Conservation (phyloP, 2,888 invertebrate genomes). For the Psococerastis gibbosa region DNA sequence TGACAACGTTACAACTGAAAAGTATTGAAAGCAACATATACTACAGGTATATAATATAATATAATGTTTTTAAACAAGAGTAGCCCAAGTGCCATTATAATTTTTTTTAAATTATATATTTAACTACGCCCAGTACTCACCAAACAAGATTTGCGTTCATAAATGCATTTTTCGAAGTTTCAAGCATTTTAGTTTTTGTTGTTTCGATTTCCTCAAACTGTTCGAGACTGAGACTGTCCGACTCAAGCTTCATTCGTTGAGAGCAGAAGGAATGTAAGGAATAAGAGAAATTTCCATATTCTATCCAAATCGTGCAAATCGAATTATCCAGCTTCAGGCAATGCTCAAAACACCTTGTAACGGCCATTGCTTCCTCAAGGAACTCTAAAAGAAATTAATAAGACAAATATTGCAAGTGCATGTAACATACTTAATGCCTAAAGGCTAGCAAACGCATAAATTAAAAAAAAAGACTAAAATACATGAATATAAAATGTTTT, state of each 20-base stretch:
- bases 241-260: conserved; percentile 51
- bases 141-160: conserved; percentile 3
- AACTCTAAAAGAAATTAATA: conserved; percentile 23
- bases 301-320: conserved; percentile 66
- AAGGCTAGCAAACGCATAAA: too few relatives aligned
- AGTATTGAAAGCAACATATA: too few relatives aligned
- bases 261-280: conserved; percentile 81
- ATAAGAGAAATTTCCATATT: conserved; percentile 80
- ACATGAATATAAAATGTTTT: too few relatives aligned
- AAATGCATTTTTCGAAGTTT: conserved; percentile 40
- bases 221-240: conserved; percentile 26
- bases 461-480: too few relatives aligned
- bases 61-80: too few relatives aligned
- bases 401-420: too few relatives aligned
- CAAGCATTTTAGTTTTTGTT: conserved; percentile 59
- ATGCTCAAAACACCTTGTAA: conserved; percentile 61
- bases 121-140: too few relatives aligned
- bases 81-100: too few relatives aligned
- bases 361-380: conserved; percentile 46
- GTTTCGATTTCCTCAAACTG: conserved; percentile 50
- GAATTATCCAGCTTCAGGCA: conserved; percentile 56
- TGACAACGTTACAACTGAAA: too few relatives aligned
- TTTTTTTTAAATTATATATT: too few relatives aligned
- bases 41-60: too few relatives aligned
- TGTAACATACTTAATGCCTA: too few relatives aligned